Evolutionary conservation across 1,140 invertebrate genomes (phyloP).

Genomic region (Stegodyphus dumicola): DNA sequence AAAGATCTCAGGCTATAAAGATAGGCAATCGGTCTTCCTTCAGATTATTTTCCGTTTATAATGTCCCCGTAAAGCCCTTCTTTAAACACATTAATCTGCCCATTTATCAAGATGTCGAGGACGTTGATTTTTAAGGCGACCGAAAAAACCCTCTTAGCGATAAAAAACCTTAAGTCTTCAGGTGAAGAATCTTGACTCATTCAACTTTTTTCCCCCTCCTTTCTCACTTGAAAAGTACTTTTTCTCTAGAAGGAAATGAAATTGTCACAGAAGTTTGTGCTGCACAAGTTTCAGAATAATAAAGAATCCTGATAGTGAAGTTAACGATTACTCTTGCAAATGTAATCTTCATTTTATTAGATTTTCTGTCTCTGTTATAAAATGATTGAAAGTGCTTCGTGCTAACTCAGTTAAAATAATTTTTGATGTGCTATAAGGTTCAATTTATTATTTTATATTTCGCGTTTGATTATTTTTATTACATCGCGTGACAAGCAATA

Average conservation of each 20-base stretch:
- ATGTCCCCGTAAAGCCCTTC: conserved; percentile 58
- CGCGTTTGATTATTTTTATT: too few relatives aligned
- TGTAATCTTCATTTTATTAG: too few relatives aligned
- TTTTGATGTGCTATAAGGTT: too few relatives aligned
- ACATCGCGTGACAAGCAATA: too few relatives aligned
- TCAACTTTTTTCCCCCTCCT: background rate
- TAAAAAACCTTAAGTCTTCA: conserved; percentile 58
- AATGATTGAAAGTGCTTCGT: too few relatives aligned
- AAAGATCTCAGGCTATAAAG: conserved; percentile 50
- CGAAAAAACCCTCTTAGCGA: conserved; percentile 51
- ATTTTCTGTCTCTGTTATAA: too few relatives aligned
- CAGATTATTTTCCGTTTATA: conserved; percentile 61
- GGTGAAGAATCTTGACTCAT: conserved; percentile 55
- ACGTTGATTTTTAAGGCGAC: conserved; percentile 60
- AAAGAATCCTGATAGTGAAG: background rate
- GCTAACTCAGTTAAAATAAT: too few relatives aligned
- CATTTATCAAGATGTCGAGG: conserved; percentile 59
- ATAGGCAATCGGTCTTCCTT: conserved; percentile 58
- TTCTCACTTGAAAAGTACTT: background rate
- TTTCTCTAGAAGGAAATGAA: conserved; percentile 32
- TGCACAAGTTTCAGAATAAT: conserved; percentile 32
- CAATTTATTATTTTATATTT: too few relatives aligned
- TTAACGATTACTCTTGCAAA: too few relatives aligned
- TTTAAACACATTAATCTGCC: conserved; percentile 60
- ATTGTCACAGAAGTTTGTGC: conserved; percentile 28